phyloP scores from a whole-genome alignment of 2,113 vertebrate species.

The Aythya baeri region DNA sequence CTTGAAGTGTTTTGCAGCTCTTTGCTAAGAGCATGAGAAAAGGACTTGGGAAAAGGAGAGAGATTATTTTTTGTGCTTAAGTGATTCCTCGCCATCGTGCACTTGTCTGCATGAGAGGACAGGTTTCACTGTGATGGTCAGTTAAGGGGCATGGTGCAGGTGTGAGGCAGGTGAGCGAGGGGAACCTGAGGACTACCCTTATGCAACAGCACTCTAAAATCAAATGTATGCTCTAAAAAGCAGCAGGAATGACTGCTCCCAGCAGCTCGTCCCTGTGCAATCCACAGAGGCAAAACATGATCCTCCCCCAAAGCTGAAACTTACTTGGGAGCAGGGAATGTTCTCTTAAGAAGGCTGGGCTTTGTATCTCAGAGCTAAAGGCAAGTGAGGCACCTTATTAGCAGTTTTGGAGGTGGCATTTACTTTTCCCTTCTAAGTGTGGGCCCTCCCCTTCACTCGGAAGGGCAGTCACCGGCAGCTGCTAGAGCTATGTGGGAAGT shows the following conservation, averaged over 20 bases:
- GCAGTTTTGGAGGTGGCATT: neutral
- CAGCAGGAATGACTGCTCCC: accelerated
- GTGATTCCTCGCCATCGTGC: neutral
- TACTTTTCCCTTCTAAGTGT: neutral
- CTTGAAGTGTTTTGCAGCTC: neutral
- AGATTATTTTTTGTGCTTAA: neutral
- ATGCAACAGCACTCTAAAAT: neutral
- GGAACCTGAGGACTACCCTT: neutral
- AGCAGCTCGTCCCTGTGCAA: neutral
- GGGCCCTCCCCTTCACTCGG: neutral
- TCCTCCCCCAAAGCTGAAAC: neutral
- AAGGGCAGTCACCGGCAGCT: neutral
- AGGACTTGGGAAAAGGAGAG: accelerated
- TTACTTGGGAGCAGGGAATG: neutral
- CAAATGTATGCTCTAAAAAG: neutral
- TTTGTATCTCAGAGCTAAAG: neutral
- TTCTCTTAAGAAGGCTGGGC: neutral
- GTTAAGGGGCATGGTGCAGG: neutral
- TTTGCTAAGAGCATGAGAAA: neutral
- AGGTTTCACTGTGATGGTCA: neutral
- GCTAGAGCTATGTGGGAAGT: neutral
- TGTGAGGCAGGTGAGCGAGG: neutral
- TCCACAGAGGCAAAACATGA: neutral
- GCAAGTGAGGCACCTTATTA: neutral
- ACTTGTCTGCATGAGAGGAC: neutral